These are phyloP conservation scores for Lanius ludovicianus DNA, from an alignment of 2,113 vertebrate genomes.

Conservation along the genomic window DNA sequence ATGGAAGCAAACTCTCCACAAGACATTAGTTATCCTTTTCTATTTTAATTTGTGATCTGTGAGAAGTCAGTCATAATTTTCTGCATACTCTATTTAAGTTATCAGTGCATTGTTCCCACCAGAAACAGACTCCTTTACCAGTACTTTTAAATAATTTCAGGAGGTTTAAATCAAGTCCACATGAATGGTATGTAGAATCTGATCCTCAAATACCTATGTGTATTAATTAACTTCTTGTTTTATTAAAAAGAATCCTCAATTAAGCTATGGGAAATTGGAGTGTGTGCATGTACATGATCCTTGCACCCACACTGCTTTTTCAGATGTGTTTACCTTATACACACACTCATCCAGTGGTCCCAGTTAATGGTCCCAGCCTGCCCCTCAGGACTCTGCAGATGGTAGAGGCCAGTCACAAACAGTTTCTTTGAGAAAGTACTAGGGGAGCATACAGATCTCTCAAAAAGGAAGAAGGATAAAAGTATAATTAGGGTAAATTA, in stretches of 20 bases:
- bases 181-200: neutral
- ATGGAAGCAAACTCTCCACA: neutral
- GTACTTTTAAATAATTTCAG: slow-evolving; percentile 36
- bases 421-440: neutral
- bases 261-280: slow-evolving; percentile 48
- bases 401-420: neutral
- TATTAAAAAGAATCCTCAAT: slow-evolving; percentile 39
- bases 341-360: neutral
- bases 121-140: neutral
- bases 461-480: neutral
- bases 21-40: neutral
- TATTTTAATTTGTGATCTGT: neutral
- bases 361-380: neutral
- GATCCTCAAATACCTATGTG: slow-evolving; percentile 29
- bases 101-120: neutral
- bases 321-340: neutral
- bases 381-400: neutral
- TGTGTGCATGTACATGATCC: neutral
- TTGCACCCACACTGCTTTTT: neutral
- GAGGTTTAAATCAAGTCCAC: slow-evolving; percentile 35
- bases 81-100: neutral
- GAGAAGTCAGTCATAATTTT: neutral
- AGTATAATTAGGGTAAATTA: neutral
- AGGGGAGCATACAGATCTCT: neutral
- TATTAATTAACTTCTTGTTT: slow-evolving; percentile 60